phyloP scores from a whole-genome alignment of 1,140 invertebrate genomes.

The Drosophila virilis region DNA sequence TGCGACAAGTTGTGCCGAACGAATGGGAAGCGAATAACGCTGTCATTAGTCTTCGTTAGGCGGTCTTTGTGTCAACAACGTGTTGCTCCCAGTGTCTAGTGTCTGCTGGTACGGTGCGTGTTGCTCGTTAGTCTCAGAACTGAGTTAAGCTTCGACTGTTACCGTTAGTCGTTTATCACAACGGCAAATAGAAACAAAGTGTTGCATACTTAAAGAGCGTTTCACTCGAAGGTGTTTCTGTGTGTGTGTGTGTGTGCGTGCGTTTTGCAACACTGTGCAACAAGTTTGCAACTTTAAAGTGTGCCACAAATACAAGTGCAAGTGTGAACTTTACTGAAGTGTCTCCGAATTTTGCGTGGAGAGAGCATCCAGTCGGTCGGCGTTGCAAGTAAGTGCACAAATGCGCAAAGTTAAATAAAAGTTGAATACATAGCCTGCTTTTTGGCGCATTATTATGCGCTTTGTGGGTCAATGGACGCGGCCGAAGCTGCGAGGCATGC shows the following conservation, averaged over 20 bases:
- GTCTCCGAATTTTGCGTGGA: no score
- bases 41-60: slow-evolving; percentile 81
- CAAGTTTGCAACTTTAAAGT: slow-evolving; percentile 59
- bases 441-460: slow-evolving; percentile 38
- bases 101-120: background rate
- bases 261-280: slow-evolving; percentile 45
- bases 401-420: slow-evolving; percentile 18
- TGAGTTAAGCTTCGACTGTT: background rate
- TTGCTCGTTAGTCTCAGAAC: slow-evolving; percentile 34
- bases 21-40: slow-evolving; percentile 16
- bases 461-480: slow-evolving; percentile 66
- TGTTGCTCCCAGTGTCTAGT: slow-evolving; percentile 56
- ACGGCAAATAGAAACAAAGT: slow-evolving; percentile 18
- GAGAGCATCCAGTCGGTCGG: background rate
- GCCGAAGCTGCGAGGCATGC: background rate
- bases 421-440: slow-evolving; percentile 33
- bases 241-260: slow-evolving; percentile 6
- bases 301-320: slow-evolving; percentile 30
- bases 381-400: background rate
- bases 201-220: slow-evolving; percentile 13
- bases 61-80: slow-evolving; percentile 84
- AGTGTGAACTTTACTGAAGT: slow-evolving; percentile 1
- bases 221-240: background rate
- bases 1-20: slow-evolving; percentile 3
- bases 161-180: slow-evolving; percentile 5